phyloP scores from a whole-genome alignment of 2,797 vertebrate genomes.

The Stomatorhinus walkeri region DNA sequence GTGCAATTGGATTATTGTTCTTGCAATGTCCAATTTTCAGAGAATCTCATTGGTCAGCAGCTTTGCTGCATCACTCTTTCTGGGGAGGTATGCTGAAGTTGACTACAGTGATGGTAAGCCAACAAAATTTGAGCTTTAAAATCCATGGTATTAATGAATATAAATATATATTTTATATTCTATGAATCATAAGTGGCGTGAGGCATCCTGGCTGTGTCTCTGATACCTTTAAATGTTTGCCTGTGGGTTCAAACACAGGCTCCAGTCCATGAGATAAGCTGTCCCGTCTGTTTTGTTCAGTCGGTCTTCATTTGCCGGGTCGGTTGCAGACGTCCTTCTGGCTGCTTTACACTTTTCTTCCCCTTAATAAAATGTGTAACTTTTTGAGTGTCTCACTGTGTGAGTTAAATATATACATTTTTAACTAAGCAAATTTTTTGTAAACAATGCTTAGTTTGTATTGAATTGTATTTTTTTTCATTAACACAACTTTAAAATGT shows the following conservation, averaged over 20 bases:
- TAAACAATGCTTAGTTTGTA: background rate
- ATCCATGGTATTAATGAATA: background rate
- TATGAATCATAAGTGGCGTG: background rate
- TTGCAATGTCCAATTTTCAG: slow-evolving; percentile 50
- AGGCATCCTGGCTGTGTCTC: background rate
- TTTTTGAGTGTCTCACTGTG: background rate
- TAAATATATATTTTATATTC: background rate
- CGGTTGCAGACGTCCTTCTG: background rate
- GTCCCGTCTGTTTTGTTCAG: background rate
- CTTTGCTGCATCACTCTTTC: slow-evolving; percentile 85
- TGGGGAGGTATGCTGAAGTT: slow-evolving; percentile 73
- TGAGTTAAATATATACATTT: background rate
- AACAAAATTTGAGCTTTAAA: background rate
- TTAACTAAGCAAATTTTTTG: background rate
- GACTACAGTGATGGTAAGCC: slow-evolving; percentile 78
- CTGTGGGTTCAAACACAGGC: background rate
- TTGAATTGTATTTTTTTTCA: background rate
- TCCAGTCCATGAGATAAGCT: background rate
- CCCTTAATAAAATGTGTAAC: background rate
- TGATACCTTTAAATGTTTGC: background rate
- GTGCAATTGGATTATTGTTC: background rate
- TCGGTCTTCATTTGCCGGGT: background rate
- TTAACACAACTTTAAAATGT: background rate
- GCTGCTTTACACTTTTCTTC: background rate
- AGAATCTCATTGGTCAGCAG: slow-evolving; percentile 93